Evolutionary conservation across 2,888 invertebrate species (phyloP).

Genomic region (Eilema caniola): DNA sequence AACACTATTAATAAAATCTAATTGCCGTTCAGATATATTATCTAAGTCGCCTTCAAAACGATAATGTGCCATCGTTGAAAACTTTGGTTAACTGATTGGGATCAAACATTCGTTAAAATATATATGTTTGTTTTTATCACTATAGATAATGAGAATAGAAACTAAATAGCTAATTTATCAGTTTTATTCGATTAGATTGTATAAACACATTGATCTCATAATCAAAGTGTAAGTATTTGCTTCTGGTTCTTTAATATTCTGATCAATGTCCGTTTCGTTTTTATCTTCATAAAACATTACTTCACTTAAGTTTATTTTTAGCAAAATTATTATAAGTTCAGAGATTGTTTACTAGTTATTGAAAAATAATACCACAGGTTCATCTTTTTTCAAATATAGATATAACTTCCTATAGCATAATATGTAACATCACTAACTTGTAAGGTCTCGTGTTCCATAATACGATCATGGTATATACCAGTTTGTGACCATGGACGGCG

Average conservation of each 20-base stretch:
- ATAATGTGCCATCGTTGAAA: slow-evolving; percentile 18
- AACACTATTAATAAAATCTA: slow-evolving; percentile 52
- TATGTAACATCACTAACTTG: too few species aligned
- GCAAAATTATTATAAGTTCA: too few species aligned
- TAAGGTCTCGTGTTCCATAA: too few species aligned
- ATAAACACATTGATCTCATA: background rate
- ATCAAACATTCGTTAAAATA: background rate
- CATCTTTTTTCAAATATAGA: too few species aligned
- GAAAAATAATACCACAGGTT: too few species aligned
- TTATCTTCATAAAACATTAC: background rate
- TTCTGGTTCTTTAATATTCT: background rate
- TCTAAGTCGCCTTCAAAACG: slow-evolving; percentile 55
- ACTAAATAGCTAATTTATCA: background rate
- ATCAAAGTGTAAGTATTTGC: background rate
- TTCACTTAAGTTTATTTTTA: too few species aligned
- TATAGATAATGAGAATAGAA: background rate
- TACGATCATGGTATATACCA: too few species aligned
- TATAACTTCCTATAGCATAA: too few species aligned
- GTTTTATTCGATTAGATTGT: background rate
- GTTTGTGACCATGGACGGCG: too few species aligned
- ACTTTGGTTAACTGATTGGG: background rate
- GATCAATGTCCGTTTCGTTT: background rate
- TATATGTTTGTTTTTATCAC: background rate
- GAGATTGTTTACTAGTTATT: too few species aligned
- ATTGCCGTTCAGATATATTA: slow-evolving; percentile 50